Evolutionary conservation across 1,140 invertebrate species (phyloP).

Genomic region (Heliconius congener): DNA sequence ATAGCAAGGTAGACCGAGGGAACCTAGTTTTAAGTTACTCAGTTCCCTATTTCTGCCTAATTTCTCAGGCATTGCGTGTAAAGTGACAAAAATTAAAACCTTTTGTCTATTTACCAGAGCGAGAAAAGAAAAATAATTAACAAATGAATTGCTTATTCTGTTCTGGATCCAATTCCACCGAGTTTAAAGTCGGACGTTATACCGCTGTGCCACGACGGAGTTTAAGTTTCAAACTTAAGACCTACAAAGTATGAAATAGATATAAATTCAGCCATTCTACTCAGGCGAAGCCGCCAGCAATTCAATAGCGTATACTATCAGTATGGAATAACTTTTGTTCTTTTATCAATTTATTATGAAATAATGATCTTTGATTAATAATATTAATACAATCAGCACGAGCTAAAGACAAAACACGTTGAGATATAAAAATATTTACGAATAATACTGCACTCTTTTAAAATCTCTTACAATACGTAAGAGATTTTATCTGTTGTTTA

Average conservation of each 20-base stretch:
- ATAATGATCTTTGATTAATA: slow-evolving; percentile 19
- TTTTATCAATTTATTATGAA: slow-evolving; percentile 14
- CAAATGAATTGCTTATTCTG: no score
- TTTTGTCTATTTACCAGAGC: no score
- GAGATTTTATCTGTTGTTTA: neutral
- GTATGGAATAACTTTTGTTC: neutral
- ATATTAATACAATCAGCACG: slow-evolving; percentile 13
- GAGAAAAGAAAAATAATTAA: no score
- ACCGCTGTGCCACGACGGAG: no score
- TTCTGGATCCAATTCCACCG: no score
- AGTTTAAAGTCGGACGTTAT: no score
- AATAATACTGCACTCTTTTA: neutral
- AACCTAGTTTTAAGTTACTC: neutral
- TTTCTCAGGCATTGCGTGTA: no score
- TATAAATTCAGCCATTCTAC: no score
- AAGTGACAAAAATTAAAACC: no score
- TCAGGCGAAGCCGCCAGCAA: neutral
- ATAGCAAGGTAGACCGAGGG: neutral
- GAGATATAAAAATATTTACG: slow-evolving; percentile 14
- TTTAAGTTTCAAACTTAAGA: no score
- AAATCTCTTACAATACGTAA: neutral
- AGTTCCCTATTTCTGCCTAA: neutral
- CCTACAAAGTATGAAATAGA: no score
- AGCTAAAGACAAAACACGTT: slow-evolving; percentile 15
- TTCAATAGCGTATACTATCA: neutral